Base-by-base conservation (phyloP, 1,140 invertebrate genomes). In the Oreohelix idahoensis region DNA sequence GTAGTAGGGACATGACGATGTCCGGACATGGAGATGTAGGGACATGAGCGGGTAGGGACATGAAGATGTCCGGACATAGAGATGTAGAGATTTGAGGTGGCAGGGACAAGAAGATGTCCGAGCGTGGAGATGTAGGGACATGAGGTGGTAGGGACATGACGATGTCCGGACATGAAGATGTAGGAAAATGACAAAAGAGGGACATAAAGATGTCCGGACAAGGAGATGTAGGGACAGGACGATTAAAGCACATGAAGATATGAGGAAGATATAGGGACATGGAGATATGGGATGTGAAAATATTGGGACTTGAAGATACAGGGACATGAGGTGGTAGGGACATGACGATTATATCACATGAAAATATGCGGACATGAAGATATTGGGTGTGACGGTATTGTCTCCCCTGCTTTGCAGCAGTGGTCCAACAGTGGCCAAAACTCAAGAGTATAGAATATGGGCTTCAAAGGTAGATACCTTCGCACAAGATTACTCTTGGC, bases 341-440 rank as follows among this genome's bases (percentile, higher is more conserved):
- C 23, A 58, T 58, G 4, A 58, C 1, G 51, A 58, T 26, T 2
- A 2, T 15, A 26, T 5, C 8, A 58, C 23, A 58, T 58, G 51
- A 58, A 45, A 38, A 76, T 35, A 76, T 20, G 35, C 8, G 35
- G 74, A 76, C 17, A 76, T 39, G 35, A 11, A 45, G 74, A 76
- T 17, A 76, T 39, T 8, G 1, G 35, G 74, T n/a, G n/a, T n/a
- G n/a, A n/a, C n/a, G n/a, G n/a, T n/a, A n/a, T n/a, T n/a, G n/a
- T n/a, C n/a, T n/a, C n/a, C n/a, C n/a, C n/a, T n/a, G n/a, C n/a
- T n/a, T n/a, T n/a, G n/a, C n/a, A n/a, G n/a, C n/a, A n/a, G n/a
- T n/a, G n/a, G n/a, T n/a, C n/a, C n/a, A n/a, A n/a, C n/a, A n/a
- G n/a, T n/a, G n/a, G n/a, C n/a, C n/a, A n/a, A n/a, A n/a, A n/a